Percentiles rank a stretch among this genome's conserved stretches.
phyloP scores from a whole-genome alignment of 1,140 invertebrate genomes.

The Drosophila busckii region DNA sequence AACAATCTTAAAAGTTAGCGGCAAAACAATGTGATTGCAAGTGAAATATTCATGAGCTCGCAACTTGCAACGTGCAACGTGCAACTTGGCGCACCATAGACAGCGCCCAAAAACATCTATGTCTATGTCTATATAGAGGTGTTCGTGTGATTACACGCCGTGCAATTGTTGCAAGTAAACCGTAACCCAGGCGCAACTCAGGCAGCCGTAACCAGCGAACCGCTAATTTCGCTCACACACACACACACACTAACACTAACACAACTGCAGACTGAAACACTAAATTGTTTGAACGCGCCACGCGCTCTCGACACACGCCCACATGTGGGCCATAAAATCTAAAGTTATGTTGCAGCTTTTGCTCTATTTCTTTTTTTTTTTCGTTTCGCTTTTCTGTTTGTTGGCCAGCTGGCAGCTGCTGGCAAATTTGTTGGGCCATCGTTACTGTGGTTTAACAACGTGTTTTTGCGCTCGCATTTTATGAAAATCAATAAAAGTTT shows the following conservation, averaged over 20 bases:
- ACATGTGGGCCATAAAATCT: constrained; percentile 73
- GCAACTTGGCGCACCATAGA: constrained; percentile 22
- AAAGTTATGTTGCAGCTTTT: constrained; percentile 67
- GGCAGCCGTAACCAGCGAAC: constrained; percentile 15
- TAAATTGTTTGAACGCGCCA: constrained; percentile 56
- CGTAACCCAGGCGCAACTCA: constrained; percentile 22
- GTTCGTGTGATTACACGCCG: constrained; percentile 19
- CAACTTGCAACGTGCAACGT: constrained; percentile 19
- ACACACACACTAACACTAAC: constrained; percentile 5
- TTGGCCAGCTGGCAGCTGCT: constrained; percentile 35
- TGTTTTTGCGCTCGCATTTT: constrained; percentile 44
- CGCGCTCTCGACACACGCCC: constrained; percentile 22
- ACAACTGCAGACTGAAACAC: constrained; percentile 21
- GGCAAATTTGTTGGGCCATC: constrained; percentile 61
- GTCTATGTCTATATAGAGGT: constrained; percentile 33
- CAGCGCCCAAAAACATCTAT: constrained; percentile 10
- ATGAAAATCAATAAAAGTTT: constrained; percentile 52
- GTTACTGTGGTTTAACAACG: constrained; percentile 53
- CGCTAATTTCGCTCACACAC: constrained; percentile 62
- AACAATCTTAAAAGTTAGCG: constrained; percentile 76
- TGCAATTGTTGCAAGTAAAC: too few species aligned
- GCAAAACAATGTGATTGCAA: constrained; percentile 76
- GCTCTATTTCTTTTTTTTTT: too few species aligned
- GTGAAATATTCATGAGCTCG: constrained; percentile 74
- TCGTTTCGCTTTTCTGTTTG: too few species aligned